phyloP scores from a whole-genome alignment of 1,140 invertebrate genomes.

The Antheraea mylitta region DNA sequence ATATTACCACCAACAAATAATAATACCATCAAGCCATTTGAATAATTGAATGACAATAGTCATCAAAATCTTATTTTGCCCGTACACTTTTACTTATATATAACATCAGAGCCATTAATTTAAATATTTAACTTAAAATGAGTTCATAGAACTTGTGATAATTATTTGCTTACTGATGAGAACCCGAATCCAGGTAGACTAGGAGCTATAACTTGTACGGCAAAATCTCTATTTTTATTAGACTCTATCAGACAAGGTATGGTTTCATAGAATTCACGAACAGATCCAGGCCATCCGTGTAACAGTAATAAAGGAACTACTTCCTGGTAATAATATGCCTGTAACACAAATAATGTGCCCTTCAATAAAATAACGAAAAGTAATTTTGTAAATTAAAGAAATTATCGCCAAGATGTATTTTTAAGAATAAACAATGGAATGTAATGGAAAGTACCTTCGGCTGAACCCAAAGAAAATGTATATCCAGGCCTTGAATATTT shows the following conservation, averaged over 20 bases:
- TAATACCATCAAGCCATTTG: too few relatives aligned
- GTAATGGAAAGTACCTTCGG: conserved; percentile 8
- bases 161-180: conserved; percentile 4
- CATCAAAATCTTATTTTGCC: too few relatives aligned
- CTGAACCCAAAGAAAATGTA: conserved; percentile 12
- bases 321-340: not conserved
- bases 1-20: too few relatives aligned
- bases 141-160: not conserved
- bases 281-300: conserved; percentile 94
- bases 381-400: too few relatives aligned
- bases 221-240: conserved; percentile 1
- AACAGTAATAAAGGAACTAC: conserved; percentile 80
- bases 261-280: conserved; percentile 87
- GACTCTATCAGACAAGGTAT: not conserved
- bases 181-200: conserved; percentile 10
- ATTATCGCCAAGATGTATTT: too few relatives aligned
- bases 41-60: too few relatives aligned
- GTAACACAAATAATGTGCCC: not conserved
- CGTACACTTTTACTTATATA: too few relatives aligned
- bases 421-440: too few relatives aligned
- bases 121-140: not conserved
- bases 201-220: conserved; percentile 6
- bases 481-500: conserved; percentile 14
- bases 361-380: too few relatives aligned
- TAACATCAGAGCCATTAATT: not conserved